Evolutionary conservation across 2,888 invertebrate species (phyloP).

Genomic region (Desoria tigrina): DNA sequence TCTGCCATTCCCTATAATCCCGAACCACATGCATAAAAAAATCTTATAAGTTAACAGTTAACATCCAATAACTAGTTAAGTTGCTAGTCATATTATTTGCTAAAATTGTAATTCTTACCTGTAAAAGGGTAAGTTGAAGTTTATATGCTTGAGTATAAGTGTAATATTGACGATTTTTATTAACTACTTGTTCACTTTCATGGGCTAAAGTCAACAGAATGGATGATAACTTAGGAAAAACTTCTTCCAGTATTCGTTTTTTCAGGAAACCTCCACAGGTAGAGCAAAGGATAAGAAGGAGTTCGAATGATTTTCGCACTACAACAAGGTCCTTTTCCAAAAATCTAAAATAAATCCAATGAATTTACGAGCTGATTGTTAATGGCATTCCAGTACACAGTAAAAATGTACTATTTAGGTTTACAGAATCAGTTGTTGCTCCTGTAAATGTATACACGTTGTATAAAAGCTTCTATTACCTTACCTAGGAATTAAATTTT

Average conservation of each 20-base stretch:
- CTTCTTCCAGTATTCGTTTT: conserved; percentile 47
- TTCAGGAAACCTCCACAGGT: conserved; percentile 43
- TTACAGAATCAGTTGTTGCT: too few relatives aligned
- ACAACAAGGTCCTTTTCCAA: conserved; percentile 45
- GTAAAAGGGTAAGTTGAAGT: conserved; percentile 45
- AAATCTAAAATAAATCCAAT: conserved; percentile 35
- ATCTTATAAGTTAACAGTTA: too few relatives aligned
- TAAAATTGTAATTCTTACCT: conserved; percentile 29
- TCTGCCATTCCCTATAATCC: conserved; percentile 41
- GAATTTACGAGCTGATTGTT: too few relatives aligned
- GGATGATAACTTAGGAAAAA: conserved; percentile 46
- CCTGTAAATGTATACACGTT: too few relatives aligned
- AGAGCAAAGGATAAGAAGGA: conserved; percentile 36
- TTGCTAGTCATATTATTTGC: too few relatives aligned
- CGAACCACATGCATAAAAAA: too few relatives aligned
- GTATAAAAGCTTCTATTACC: too few relatives aligned
- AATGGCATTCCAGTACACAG: too few relatives aligned
- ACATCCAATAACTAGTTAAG: too few relatives aligned
- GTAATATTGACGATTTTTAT: conserved; percentile 46
- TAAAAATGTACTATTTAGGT: too few relatives aligned
- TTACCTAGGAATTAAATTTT: conserved; percentile 48
- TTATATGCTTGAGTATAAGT: conserved; percentile 52
- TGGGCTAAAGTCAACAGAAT: conserved; percentile 35
- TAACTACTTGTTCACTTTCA: conserved; percentile 38
- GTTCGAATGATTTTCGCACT: conserved; percentile 49